Conservation (phyloP, 2,888 invertebrate species). For the Philonicus albiceps region DNA sequence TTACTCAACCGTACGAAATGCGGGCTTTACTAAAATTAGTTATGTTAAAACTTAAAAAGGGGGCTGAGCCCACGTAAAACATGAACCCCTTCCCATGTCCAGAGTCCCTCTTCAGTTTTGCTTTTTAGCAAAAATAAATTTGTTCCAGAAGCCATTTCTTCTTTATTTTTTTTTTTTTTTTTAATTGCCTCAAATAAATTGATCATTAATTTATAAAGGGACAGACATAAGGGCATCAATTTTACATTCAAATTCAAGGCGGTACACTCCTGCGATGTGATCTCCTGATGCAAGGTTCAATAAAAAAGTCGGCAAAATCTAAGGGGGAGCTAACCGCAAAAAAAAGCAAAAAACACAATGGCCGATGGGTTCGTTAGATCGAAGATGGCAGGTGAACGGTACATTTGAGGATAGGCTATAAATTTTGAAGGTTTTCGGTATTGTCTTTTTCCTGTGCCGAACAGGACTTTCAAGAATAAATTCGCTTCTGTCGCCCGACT, state of each 20-base stretch:
- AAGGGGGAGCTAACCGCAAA: background rate
- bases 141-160: background rate
- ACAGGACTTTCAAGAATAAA: constrained; percentile 38
- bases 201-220: background rate
- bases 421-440: constrained; percentile 46
- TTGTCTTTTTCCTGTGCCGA: constrained; percentile 43
- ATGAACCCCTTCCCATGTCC: background rate
- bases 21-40: background rate
- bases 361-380: constrained; percentile 33
- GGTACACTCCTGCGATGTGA: background rate
- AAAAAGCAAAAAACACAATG: constrained; percentile 34
- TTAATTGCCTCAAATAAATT: background rate
- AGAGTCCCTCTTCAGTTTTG: background rate
- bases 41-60: background rate
- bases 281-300: background rate
- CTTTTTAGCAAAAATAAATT: background rate
- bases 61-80: background rate
- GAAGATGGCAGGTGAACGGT: constrained; percentile 48
- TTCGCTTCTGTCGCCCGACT: constrained; percentile 25
- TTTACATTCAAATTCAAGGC: background rate
- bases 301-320: constrained; percentile 30
- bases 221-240: background rate
- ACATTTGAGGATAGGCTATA: constrained; percentile 46
- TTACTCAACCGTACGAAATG: background rate
- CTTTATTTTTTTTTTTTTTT: too few relatives aligned